Conservation (phyloP, 2,113 vertebrate species). For the Laterallus jamaicensis region DNA sequence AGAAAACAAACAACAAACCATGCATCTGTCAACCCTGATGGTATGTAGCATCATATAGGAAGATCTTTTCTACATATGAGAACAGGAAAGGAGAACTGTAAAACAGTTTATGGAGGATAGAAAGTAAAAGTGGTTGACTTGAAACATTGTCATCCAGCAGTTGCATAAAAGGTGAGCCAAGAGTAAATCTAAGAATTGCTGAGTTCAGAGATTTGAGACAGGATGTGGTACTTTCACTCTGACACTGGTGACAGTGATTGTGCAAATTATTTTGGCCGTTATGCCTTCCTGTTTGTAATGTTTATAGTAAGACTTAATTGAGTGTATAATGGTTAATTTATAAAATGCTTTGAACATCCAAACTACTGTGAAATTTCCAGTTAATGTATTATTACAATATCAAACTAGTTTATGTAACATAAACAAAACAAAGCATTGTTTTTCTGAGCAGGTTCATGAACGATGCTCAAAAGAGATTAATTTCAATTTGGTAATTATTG, state of each 20-base stretch:
- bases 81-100: not conserved
- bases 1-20: not conserved
- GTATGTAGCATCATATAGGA: not conserved
- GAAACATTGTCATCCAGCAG: not conserved
- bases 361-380: not conserved
- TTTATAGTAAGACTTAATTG: not conserved
- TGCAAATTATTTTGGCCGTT: not conserved
- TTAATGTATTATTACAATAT: not conserved
- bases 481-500: not conserved
- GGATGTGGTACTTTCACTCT: not conserved
- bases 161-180: not conserved
- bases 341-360: not conserved
- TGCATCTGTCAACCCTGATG: not conserved
- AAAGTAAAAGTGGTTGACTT: not conserved
- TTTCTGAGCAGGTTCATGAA: not conserved
- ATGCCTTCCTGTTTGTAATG: not conserved
- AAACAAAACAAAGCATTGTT: not conserved
- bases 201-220: not conserved
- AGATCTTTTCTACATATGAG: not conserved
- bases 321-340: not conserved
- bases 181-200: not conserved
- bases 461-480: not conserved
- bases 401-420: not conserved
- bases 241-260: not conserved
- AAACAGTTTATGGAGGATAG: not conserved